Conservation (phyloP, 2,888 invertebrate genomes). For the Coecobrya sp. region DNA sequence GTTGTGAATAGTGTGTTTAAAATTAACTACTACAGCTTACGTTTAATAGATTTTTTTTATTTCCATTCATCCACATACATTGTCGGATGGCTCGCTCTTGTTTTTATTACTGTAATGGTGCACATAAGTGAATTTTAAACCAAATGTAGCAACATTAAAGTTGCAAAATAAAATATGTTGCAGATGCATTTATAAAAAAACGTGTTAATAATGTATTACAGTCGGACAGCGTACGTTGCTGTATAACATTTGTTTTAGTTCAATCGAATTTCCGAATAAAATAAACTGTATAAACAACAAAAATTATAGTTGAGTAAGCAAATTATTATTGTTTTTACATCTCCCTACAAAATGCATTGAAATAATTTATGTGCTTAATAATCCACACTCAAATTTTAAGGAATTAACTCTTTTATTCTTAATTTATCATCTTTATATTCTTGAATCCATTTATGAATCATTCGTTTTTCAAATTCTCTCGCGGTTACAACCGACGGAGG, state of each 20-base stretch:
- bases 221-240: background rate
- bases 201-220: background rate
- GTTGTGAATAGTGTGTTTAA: constrained; percentile 36
- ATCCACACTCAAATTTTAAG: background rate
- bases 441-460: constrained; percentile 90
- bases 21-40: background rate
- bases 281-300: background rate
- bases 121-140: background rate
- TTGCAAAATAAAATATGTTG: background rate
- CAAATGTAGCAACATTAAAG: background rate
- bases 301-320: no score
- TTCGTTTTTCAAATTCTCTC: constrained; percentile 90
- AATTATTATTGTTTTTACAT: no score
- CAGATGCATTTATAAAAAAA: background rate
- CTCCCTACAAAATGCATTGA: no score
- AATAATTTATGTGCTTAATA: no score
- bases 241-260: constrained; percentile 17
- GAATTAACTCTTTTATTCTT: constrained; percentile 10
- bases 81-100: background rate
- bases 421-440: constrained; percentile 83
- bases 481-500: constrained; percentile 90
- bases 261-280: constrained; percentile 6
- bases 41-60: background rate
- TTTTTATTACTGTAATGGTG: constrained; percentile 46
- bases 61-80: background rate